Base-by-base conservation (phyloP, 2,113 vertebrate species). In the Anthoscopus minutus region DNA sequence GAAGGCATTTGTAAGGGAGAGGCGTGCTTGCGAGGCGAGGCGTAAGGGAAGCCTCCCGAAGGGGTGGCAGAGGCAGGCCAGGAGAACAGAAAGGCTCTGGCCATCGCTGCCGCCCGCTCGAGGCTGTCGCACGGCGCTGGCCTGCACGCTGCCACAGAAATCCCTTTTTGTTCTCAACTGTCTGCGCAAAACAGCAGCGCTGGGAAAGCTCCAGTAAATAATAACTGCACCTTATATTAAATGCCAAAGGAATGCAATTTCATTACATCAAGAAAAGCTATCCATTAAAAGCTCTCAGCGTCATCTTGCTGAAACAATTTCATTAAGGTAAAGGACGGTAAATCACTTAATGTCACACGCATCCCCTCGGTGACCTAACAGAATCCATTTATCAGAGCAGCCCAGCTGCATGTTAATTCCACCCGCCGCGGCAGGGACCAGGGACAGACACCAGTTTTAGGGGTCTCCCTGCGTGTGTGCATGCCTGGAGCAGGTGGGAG, bases 311-410 rank as follows among this genome's bases (percentile, higher is more conserved):
- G 98, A 99, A 99, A 99, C 98, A 99, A 99, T 99, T 99, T 99
- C 99, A 99, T 99, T 99, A 99, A 99, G 99, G 98, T 98, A 98
- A 99, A 98, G 98, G 98, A 98, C 98, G 97, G 98, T 99, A 99
- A 99, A 99, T 99, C 98, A 98, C 98, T 98, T 98, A 98, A 98
- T 98, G 98, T 98, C 98, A 98, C 98, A 98, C 45, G 96, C 97
- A 98, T 98, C 98, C 98, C 98, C 98, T 98, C 94, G 60, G 98
- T 98, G 98, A 98, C 98, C 98, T 98, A 98, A 98, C 98, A 96
- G 98, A 98, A 98, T 98, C 98, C 98, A 98, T 98, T 98, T 98
- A 98, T 98, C 98, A 98, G 98, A 98, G 97, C 91, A 98, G 97
- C 97, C 89, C 98, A 98, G 98, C 98, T 98, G 98, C 98, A 98